A percentile compares a stretch with the other conserved stretches of the same genome.
Evolutionary conservation across 35 echinoderm and acorn worm genomes (phyloP).

Genomic region (Lytechinus variegatus): DNA sequence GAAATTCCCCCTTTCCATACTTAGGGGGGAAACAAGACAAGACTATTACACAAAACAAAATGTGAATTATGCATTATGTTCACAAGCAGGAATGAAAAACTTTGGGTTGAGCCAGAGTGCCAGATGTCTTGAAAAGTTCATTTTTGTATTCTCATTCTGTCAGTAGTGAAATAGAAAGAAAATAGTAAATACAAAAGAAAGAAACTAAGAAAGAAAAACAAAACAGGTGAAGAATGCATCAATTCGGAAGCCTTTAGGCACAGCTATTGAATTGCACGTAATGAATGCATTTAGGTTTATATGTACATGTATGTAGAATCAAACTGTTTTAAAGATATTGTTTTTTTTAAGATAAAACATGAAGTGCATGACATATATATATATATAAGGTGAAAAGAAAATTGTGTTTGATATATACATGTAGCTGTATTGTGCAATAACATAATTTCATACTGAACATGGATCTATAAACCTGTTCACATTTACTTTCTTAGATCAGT

Average conservation of each 20-base stretch:
- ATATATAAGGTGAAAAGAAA: too few species aligned
- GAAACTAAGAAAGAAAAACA: not conserved
- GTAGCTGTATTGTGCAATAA: too few species aligned
- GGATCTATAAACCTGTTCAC: too few species aligned
- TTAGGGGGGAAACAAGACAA: not conserved
- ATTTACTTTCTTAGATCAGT: too few species aligned
- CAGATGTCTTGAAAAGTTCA: not conserved
- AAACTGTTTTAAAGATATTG: too few species aligned
- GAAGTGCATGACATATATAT: too few species aligned
- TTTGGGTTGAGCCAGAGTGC: not conserved
- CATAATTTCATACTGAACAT: too few species aligned
- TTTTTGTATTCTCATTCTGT: not conserved
- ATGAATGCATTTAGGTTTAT: not conserved
- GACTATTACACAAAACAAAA: not conserved
- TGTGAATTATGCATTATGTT: not conserved
- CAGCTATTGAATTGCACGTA: not conserved
- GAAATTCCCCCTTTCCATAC: not conserved
- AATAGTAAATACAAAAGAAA: not conserved
- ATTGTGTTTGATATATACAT: too few species aligned
- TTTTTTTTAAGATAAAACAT: too few species aligned
- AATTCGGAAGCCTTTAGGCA: not conserved
- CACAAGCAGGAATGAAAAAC: not conserved
- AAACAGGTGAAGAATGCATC: not conserved
- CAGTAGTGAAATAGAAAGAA: not conserved
- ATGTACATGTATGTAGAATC: too few species aligned